Percentiles rank a stretch among this genome's conserved stretches.
phyloP scores from a whole-genome alignment of 2,888 invertebrate genomes.

The Colostygia pectinataria region DNA sequence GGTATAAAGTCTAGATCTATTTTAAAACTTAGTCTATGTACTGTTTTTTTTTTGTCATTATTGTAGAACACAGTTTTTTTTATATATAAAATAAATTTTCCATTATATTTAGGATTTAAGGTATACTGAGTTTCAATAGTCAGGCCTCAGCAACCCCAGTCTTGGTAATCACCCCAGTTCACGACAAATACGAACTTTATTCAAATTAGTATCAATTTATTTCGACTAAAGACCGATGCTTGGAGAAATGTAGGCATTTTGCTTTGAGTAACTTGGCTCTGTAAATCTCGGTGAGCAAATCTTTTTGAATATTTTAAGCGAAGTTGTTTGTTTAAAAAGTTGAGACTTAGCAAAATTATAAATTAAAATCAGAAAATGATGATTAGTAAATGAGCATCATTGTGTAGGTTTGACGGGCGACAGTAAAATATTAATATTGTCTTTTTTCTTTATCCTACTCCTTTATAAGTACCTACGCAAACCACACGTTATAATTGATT shows the following conservation, averaged over 20 bases:
- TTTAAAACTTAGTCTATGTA: too few species aligned
- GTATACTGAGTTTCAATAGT: constrained; percentile 35
- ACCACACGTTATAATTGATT: too few species aligned
- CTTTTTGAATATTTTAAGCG: constrained; percentile 1
- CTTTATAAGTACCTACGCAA: too few species aligned
- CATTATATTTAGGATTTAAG: too few species aligned
- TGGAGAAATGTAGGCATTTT: constrained; percentile 50
- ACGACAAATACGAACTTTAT: constrained; percentile 68
- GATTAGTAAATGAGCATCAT: too few species aligned
- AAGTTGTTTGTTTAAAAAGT: not conserved
- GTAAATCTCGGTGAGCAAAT: constrained; percentile 16
- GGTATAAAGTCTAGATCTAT: too few species aligned
- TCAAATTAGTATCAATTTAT: constrained; percentile 67
- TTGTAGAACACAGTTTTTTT: too few species aligned
- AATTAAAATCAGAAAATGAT: too few species aligned
- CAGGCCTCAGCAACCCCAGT: constrained; percentile 35
- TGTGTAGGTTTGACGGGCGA: too few species aligned
- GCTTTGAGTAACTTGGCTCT: constrained; percentile 34
- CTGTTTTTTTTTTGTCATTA: too few species aligned
- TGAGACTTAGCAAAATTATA: too few species aligned
- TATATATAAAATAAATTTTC: too few species aligned
- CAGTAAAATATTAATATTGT: not conserved
- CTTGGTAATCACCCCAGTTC: constrained; percentile 53
- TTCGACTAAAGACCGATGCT: constrained; percentile 57
- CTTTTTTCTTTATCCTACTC: not conserved